Conservation (phyloP, 2,888 invertebrate genomes). For the Troides oblongomaculatus region DNA sequence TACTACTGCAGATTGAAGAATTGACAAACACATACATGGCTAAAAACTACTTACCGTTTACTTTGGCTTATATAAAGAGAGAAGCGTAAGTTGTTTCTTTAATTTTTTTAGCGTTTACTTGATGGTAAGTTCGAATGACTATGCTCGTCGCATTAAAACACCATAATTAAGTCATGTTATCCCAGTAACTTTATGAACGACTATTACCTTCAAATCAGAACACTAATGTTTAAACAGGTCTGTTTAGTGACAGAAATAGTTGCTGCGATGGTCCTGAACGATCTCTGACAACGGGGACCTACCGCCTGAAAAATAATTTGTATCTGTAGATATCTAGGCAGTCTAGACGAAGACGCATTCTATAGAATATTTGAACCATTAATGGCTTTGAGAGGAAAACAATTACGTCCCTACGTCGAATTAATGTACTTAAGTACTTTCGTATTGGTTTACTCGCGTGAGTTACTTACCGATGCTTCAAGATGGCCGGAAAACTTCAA, state of each 20-base stretch:
- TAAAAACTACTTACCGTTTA: background rate
- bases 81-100: background rate
- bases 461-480: background rate
- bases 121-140: no score
- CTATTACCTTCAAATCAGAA: no score
- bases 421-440: slow-evolving; percentile 37
- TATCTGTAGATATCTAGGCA: slow-evolving; percentile 45
- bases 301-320: background rate
- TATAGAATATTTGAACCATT: slow-evolving; percentile 18
- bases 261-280: no score
- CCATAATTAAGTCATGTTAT: background rate
- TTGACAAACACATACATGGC: background rate
- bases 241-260: no score
- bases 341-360: slow-evolving; percentile 22
- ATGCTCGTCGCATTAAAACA: no score
- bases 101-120: no score
- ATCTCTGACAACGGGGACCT: no score
- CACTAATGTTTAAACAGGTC: no score
- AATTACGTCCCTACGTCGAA: slow-evolving; percentile 41
- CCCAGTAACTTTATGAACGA: background rate
- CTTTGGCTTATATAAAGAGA: background rate
- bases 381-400: slow-evolving; percentile 35
- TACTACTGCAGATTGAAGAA: slow-evolving; percentile 8
- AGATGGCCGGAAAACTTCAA: slow-evolving; percentile 28
- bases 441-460: slow-evolving; percentile 19